Base-by-base conservation (phyloP, 1,140 invertebrate species). In the Scaptodrosophila lebanonensis region DNA sequence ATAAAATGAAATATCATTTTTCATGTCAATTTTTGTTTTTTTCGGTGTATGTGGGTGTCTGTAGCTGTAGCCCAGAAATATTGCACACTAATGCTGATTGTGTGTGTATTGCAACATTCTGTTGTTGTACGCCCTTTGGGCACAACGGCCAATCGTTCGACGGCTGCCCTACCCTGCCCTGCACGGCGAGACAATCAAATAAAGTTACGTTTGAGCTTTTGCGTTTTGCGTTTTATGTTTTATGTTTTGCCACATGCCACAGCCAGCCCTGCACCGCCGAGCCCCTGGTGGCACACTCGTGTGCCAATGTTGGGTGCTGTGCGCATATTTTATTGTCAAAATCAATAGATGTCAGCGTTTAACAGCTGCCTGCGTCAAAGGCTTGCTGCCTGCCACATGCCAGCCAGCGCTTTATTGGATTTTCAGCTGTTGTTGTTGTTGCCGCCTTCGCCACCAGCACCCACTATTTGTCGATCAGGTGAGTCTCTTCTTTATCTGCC, bases 271-370 rank as follows among this genome's bases (percentile, higher is more conserved):
- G 12, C 33, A n/a, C n/a, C n/a, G n/a, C n/a, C n/a, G n/a, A n/a
- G n/a, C n/a, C n/a, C n/a, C n/a, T n/a, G n/a, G n/a, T n/a, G n/a
- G n/a, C n/a, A n/a, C n/a, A n/a, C n/a, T n/a, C n/a, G n/a, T n/a
- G n/a, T 6, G 8, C 11, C 16, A 12, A 36, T 5, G 11, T 9
- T 8, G 20, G 18, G 13, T 16, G 18, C 35, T 12, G 20, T 35
- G 27, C 40, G 42, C 45, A 60, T 69, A 56, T 63, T 71, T 70
- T 63, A 68, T 65, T 68, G 64, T 77, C 72, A 73, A 72, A 79
- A 68, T 77, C 68, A 65, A 77, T 72, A 67, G 68, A 77, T 79
- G 73, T 77, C 73, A 65, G 68, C 73, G 50, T 72, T 79, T 79
- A 72, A 65, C 57, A 79, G 60, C 49, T 72, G 64, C 54, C 64